Evolutionary conservation across 1,140 invertebrate genomes (phyloP).

Genomic region (Ephestia elutella): DNA sequence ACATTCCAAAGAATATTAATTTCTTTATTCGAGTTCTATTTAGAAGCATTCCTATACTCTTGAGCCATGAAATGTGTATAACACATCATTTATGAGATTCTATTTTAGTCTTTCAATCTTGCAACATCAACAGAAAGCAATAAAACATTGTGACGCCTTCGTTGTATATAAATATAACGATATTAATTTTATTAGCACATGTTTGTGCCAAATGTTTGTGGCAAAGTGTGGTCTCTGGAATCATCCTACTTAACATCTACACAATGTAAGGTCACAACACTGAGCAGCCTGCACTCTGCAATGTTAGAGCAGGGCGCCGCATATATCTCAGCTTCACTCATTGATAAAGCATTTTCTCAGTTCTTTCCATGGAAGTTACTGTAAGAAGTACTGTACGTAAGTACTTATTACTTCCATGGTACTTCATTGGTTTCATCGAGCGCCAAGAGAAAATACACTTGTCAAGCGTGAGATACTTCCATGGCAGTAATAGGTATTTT

Average conservation of each 20-base stretch:
- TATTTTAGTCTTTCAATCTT: conserved; percentile 14
- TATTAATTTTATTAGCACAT: conserved; percentile 43
- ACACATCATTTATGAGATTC: conserved; percentile 31
- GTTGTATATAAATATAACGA: conserved; percentile 45
- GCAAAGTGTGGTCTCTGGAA: conserved; percentile 8
- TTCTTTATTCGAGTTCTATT: conserved; percentile 41
- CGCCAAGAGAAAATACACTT: too few species aligned
- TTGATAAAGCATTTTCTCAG: too few species aligned
- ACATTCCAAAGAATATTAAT: conserved; percentile 72
- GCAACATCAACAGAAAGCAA: conserved; percentile 50
- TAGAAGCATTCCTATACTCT: conserved; percentile 53
- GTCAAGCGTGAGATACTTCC: neutral
- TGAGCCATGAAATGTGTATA: conserved; percentile 37
- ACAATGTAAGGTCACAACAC: conserved; percentile 10
- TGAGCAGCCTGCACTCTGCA: neutral
- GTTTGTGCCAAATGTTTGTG: conserved; percentile 54
- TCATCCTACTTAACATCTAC: conserved; percentile 3
- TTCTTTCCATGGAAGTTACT: too few species aligned
- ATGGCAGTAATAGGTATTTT: too few species aligned
- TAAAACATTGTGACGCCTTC: conserved; percentile 52
- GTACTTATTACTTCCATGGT: too few species aligned
- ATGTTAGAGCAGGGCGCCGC: neutral
- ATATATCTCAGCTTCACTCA: too few species aligned
- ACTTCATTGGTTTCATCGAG: too few species aligned
- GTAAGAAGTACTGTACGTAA: too few species aligned